Conservation (phyloP, 2,888 invertebrate species). For the Mycalesis mineus region DNA sequence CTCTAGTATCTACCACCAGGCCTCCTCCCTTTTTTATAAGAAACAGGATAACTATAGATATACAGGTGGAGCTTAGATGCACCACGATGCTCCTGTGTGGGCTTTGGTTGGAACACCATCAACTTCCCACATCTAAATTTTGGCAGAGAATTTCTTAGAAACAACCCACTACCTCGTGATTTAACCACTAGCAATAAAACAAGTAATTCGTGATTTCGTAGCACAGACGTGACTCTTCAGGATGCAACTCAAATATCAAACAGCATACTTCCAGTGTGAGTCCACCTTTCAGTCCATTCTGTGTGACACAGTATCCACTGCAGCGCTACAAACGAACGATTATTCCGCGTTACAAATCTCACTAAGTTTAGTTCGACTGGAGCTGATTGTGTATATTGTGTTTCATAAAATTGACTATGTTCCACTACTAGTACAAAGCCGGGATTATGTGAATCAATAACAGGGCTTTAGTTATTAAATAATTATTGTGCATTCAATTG, state of each 20-base stretch:
- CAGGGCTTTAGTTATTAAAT: not conserved
- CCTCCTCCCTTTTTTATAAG: too few species aligned
- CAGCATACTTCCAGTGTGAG: not conserved
- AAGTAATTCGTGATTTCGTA: too few species aligned
- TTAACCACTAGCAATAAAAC: too few species aligned
- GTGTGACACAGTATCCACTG: constrained; percentile 30
- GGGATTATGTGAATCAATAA: constrained; percentile 7
- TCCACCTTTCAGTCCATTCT: constrained; percentile 16
- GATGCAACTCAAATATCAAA: not conserved
- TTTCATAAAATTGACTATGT: constrained; percentile 12
- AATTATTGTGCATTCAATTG: constrained; percentile 5
- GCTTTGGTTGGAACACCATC: too few species aligned
- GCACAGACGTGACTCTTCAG: too few species aligned
- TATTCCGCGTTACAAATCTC: constrained; percentile 27
- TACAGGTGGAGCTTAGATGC: too few species aligned
- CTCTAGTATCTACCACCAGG: too few species aligned
- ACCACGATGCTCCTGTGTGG: too few species aligned
- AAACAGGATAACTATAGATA: too few species aligned
- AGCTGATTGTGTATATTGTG: constrained; percentile 24
- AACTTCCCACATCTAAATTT: too few species aligned
- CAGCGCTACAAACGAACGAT: constrained; percentile 32
- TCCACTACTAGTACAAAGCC: constrained; percentile 6
- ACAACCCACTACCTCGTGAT: too few species aligned
- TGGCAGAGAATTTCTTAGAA: too few species aligned
- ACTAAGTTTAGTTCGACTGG: constrained; percentile 16